Conservation (phyloP, 2,888 invertebrate species). For the Lagria hirta region DNA sequence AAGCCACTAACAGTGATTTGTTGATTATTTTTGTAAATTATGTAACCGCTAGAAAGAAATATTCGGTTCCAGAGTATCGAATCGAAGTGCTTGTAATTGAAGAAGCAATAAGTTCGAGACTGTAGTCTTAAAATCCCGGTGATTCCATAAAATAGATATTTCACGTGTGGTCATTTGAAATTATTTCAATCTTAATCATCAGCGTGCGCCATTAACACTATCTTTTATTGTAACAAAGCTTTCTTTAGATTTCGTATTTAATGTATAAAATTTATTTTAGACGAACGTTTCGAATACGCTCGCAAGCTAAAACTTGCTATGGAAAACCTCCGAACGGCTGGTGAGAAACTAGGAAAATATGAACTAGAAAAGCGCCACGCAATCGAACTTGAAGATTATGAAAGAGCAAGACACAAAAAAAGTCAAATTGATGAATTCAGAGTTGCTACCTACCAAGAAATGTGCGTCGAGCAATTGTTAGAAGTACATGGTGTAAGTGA, state of each 20-base stretch:
- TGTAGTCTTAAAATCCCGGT: too few species aligned
- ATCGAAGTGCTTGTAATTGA: too few species aligned
- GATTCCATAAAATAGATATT: too few species aligned
- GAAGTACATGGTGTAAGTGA: slow-evolving; percentile 72
- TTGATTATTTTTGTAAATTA: too few species aligned
- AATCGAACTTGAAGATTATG: slow-evolving; percentile 90
- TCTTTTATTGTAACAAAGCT: too few species aligned
- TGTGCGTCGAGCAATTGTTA: slow-evolving; percentile 75
- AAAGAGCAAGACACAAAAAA: slow-evolving; percentile 84
- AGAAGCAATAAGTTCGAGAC: too few species aligned
- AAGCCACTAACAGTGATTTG: too few species aligned
- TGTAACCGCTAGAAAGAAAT: too few species aligned
- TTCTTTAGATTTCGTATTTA: slow-evolving; percentile 8
- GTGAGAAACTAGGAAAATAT: slow-evolving; percentile 87
- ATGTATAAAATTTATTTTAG: slow-evolving; percentile 59
- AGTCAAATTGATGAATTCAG: slow-evolving; percentile 86
- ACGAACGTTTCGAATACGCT: slow-evolving; percentile 92
- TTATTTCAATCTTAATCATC: too few species aligned
- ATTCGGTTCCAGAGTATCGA: too few species aligned
- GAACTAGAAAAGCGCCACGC: slow-evolving; percentile 90
- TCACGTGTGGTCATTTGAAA: too few species aligned
- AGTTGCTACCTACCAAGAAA: slow-evolving; percentile 70
- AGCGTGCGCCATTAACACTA: too few species aligned
- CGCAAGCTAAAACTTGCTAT: slow-evolving; percentile 86
- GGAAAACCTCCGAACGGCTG: slow-evolving; percentile 78